Percentiles rank a stretch among this genome's conserved stretches.
These are phyloP conservation scores for Athrips mouffetella DNA, from an alignment of 2,888 invertebrate species.

Conservation along the genomic window DNA sequence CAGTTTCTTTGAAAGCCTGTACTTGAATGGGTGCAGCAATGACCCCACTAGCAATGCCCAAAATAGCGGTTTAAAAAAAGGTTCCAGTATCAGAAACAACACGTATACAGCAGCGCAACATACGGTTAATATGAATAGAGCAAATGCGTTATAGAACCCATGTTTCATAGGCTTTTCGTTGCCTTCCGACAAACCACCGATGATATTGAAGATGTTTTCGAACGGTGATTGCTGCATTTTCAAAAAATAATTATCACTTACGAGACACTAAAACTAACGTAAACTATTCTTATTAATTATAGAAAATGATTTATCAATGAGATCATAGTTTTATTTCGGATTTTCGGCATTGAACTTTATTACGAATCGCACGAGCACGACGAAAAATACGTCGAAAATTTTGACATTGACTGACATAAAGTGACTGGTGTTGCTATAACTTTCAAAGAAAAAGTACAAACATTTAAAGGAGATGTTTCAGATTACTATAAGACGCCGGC, in stretches of 20 bases:
- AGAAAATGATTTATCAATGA: slow-evolving; percentile 32
- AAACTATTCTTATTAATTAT: not conserved
- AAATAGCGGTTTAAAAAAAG: slow-evolving; percentile 94
- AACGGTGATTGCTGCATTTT: slow-evolving; percentile 79
- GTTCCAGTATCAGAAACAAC: slow-evolving; percentile 90
- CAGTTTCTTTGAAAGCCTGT: slow-evolving; percentile 84
- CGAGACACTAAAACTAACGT: slow-evolving; percentile 7
- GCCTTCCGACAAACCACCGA: slow-evolving; percentile 83
- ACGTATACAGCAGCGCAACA: slow-evolving; percentile 85
- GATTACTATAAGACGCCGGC: no score
- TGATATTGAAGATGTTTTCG: slow-evolving; percentile 83
- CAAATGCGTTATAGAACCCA: slow-evolving; percentile 93
- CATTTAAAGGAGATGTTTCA: no score
- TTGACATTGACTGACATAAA: not conserved
- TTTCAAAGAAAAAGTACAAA: no score
- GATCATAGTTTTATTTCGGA: slow-evolving; percentile 45
- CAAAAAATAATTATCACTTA: slow-evolving; percentile 20
- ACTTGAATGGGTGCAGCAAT: slow-evolving; percentile 96
- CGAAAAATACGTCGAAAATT: no score
- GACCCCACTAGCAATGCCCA: slow-evolving; percentile 99
- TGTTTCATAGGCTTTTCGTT: slow-evolving; percentile 94
- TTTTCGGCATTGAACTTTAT: slow-evolving; percentile 24
- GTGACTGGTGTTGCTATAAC: not conserved
- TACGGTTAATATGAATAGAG: slow-evolving; percentile 84
- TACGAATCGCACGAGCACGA: no score